Evolutionary conservation across 2,888 invertebrate genomes (phyloP), one percentile per base, ranked within the genome.

Genomic region (Lordiphosa andalusiaca): DNA sequence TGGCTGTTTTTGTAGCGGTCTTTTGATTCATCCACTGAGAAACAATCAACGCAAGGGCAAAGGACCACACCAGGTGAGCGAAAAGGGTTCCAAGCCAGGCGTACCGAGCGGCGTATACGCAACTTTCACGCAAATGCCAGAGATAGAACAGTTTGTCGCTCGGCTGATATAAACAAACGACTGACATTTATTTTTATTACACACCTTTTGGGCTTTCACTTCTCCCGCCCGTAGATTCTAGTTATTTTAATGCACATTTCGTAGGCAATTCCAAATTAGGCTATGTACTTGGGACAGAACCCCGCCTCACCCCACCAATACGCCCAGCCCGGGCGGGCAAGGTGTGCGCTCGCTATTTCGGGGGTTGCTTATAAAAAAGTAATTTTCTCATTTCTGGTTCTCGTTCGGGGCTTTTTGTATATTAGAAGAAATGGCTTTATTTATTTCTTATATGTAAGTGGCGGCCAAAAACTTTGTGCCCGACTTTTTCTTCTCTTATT

Each of bases 161-260:
- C 69, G 42, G 73, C 82, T 87, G 87, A 87, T 84, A 86, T 87
- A 88, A 89, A 89, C 87, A 88, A 89, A 89, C 88, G 88, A 88
- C 88, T 86, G 86, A 89, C 89, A 89, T 89, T 89, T 89, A 87
- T 89, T 89, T 89, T 89, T 89, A 89, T 89, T 89, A 89, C 81
- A 86, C 88, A 87, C 87, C 87, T 87, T 87, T 86, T 78, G 67
- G 53, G 44, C 53, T 39, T 49, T 48, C 59, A 66, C 67, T 64
- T 50, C 30, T 56, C 69, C 78, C 36, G 58, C 68, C 77, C 73
- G 73, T 84, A 81, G 78, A 84, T 84, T 86, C 86, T 86, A 85
- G 85, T 86, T 85, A 85, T 82, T 85, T 84, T 86, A 86, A 86
- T 86, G 85, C 84, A 76, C 86, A 84, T 86, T 86, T 86, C 71